phyloP scores from a whole-genome alignment of 2,797 vertebrate genomes.

The Sebastes paucispinis region DNA sequence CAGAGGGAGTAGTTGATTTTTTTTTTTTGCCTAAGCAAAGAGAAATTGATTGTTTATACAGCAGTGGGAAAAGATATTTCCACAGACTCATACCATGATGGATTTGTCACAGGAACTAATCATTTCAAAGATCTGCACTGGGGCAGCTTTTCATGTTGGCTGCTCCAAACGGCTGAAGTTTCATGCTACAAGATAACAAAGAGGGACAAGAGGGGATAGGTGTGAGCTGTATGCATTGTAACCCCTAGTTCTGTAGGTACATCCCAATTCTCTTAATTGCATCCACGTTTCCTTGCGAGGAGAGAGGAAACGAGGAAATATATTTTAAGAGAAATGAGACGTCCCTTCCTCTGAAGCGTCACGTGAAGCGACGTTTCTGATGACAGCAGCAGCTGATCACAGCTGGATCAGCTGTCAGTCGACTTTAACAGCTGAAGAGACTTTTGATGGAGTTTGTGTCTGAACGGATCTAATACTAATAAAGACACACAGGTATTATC shows the following conservation, averaged over 20 bases:
- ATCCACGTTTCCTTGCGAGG: too few relatives aligned
- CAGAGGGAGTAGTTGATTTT: neutral
- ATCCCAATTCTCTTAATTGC: too few relatives aligned
- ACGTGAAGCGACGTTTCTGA: too few relatives aligned
- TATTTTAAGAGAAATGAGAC: too few relatives aligned
- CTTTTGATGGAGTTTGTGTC: too few relatives aligned
- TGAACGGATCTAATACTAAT: too few relatives aligned
- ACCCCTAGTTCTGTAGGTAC: neutral
- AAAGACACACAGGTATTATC: too few relatives aligned
- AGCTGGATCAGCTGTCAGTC: too few relatives aligned
- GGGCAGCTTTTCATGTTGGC: neutral
- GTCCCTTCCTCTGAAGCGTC: too few relatives aligned
- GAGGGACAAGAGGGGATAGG: neutral
- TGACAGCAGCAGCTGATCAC: too few relatives aligned
- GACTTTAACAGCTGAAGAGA: too few relatives aligned
- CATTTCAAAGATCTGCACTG: neutral
- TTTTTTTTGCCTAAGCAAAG: neutral
- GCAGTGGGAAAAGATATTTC: neutral
- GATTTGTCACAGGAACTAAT: constrained; percentile 2
- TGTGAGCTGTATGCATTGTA: neutral
- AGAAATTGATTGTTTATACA: constrained; percentile 20
- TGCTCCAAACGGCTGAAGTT: neutral
- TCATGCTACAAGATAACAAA: neutral
- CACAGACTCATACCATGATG: neutral
- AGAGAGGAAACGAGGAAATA: too few relatives aligned